Evolutionary conservation across 30 jellyfish, hydroid and myxozoan species (phyloP).

Genomic region (Morbakka virulenta): DNA sequence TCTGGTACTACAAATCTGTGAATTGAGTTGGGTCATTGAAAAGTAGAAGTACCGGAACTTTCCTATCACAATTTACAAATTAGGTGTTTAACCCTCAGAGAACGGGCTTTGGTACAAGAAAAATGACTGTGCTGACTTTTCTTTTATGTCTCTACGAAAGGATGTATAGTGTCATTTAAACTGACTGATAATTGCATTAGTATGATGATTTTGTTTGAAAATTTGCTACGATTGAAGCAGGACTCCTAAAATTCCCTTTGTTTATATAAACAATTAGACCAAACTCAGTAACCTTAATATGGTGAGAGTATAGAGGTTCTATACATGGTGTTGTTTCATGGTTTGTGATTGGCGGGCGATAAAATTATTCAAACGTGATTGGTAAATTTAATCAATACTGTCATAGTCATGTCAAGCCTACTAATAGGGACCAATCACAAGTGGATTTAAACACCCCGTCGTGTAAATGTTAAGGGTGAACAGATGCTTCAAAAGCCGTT

Average conservation of each 20-base stretch:
- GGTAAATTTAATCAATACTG: constrained; percentile 78
- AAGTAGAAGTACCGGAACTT: not conserved
- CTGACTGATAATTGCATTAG: not conserved
- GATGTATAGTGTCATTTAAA: no score
- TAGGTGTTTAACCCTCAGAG: not conserved
- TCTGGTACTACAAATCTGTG: no score
- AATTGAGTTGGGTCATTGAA: no score
- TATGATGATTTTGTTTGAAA: not conserved
- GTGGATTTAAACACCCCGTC: constrained; percentile 85
- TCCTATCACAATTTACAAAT: not conserved
- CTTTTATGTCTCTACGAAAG: no score
- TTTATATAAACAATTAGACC: not conserved
- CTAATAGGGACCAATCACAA: constrained; percentile 75
- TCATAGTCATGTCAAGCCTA: constrained; percentile 73
- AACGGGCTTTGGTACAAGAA: no score
- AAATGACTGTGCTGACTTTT: no score
- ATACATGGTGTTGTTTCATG: constrained; percentile 24
- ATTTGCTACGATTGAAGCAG: not conserved
- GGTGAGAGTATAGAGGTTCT: not conserved
- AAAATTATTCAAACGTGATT: constrained; percentile 58
- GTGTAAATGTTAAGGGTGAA: constrained; percentile 50
- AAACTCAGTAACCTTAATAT: not conserved
- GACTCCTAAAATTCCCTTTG: not conserved
- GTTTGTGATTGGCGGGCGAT: constrained; percentile 39
- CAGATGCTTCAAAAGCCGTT: constrained; percentile 64